phyloP scores from a whole-genome alignment of 2,797 vertebrate genomes.

The Cheirogaleus major region DNA sequence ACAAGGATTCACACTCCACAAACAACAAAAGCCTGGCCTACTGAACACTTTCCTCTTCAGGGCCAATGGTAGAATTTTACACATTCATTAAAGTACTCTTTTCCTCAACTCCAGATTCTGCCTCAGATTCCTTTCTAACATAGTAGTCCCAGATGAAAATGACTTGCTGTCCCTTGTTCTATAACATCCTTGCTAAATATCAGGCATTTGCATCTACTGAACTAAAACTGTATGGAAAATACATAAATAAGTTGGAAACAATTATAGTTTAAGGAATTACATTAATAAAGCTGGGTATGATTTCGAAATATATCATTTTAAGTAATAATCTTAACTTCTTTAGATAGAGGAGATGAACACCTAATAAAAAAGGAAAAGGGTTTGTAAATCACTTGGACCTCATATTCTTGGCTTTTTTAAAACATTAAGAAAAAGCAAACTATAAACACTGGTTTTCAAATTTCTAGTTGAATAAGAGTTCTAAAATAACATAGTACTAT shows the following conservation, averaged over 20 bases:
- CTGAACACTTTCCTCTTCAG: neutral
- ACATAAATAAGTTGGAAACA: neutral
- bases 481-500: neutral
- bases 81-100: neutral
- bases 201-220: neutral
- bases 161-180: neutral
- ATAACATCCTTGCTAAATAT: neutral
- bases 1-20: neutral
- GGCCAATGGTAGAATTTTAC: constrained; percentile 1
- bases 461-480: constrained; percentile 20
- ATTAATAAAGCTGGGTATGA: neutral
- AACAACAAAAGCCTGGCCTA: neutral
- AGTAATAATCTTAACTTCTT: neutral
- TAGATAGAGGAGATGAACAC: neutral
- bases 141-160: neutral
- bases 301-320: constrained; percentile 25
- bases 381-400: neutral
- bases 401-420: neutral
- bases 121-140: neutral
- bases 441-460: neutral
- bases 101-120: neutral
- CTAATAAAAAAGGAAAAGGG: neutral
- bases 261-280: neutral
- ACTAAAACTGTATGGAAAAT: neutral
- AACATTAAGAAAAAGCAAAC: neutral